Evolutionary conservation across 1,140 invertebrate species (phyloP).

Genomic region (Leptinotarsa texana): DNA sequence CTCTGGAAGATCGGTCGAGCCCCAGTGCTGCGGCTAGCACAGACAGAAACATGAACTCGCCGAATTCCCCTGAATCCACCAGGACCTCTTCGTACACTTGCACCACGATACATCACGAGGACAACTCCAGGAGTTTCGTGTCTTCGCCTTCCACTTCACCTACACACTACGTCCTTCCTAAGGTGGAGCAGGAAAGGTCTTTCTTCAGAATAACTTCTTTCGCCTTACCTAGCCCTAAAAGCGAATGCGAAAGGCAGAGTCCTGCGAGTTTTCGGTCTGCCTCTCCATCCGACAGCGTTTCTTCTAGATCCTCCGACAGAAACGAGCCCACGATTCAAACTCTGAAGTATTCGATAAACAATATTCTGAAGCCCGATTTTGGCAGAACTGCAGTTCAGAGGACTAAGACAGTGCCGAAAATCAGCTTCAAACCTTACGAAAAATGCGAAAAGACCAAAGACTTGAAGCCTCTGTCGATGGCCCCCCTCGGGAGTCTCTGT

Average conservation of each 20-base stretch:
- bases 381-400: conserved; percentile 50
- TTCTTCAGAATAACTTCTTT: conserved; percentile 53
- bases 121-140: conserved; percentile 28
- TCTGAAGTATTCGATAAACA: conserved; percentile 54
- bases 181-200: conserved; percentile 37
- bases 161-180: conserved; percentile 30
- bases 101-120: conserved; percentile 46
- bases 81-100: conserved; percentile 53
- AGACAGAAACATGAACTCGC: conserved; percentile 38
- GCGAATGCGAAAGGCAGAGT: conserved; percentile 36
- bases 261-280: conserved; percentile 37
- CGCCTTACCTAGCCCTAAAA: conserved; percentile 48
- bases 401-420: conserved; percentile 41
- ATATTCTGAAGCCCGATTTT: conserved; percentile 54
- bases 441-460: conserved; percentile 25
- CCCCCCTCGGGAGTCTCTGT: conserved; percentile 63
- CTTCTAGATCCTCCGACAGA: conserved; percentile 33
- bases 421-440: conserved; percentile 54
- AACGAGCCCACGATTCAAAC: conserved; percentile 51
- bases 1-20: conserved; percentile 54
- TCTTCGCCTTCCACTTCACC: conserved; percentile 35
- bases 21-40: conserved; percentile 48
- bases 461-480: conserved; percentile 33
- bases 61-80: conserved; percentile 53
- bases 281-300: conserved; percentile 36